phyloP scores from a whole-genome alignment of 1,140 invertebrate species.

The Procambarus clarkii region DNA sequence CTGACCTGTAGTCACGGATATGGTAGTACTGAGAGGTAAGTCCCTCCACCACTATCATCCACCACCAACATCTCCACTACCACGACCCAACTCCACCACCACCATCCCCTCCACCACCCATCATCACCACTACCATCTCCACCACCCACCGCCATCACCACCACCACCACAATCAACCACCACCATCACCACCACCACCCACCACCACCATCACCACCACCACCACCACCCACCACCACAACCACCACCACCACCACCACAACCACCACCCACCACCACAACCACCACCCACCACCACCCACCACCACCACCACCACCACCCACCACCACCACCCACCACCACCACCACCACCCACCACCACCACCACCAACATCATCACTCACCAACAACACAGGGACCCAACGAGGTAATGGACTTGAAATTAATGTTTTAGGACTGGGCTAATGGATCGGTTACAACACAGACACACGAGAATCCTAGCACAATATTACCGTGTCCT shows the following conservation, averaged over 20 bases:
- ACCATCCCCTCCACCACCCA: background rate
- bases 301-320: background rate
- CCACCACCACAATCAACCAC: background rate
- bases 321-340: background rate
- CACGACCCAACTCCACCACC: background rate
- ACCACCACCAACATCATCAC: background rate
- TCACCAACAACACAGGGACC: background rate
- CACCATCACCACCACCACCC: background rate
- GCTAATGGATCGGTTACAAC: constrained; percentile 21
- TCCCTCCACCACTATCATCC: too few relatives aligned
- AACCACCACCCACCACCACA: too few relatives aligned
- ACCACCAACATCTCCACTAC: background rate
- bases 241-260: background rate
- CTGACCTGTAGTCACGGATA: too few relatives aligned
- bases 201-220: background rate
- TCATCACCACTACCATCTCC: background rate
- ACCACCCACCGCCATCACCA: too few relatives aligned
- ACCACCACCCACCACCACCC: too few relatives aligned
- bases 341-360: background rate
- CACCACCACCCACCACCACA: background rate
- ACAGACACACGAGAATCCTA: background rate
- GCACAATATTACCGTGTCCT: background rate
- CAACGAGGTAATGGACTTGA: constrained; percentile 28
- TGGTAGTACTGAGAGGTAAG: too few relatives aligned
- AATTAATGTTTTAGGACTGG: constrained; percentile 24